A percentile compares a stretch with the other conserved stretches of the same genome.
These are phyloP conservation scores for Phrixothrix hirtus DNA, from an alignment of 2,888 invertebrate species.

Conservation along the genomic window DNA sequence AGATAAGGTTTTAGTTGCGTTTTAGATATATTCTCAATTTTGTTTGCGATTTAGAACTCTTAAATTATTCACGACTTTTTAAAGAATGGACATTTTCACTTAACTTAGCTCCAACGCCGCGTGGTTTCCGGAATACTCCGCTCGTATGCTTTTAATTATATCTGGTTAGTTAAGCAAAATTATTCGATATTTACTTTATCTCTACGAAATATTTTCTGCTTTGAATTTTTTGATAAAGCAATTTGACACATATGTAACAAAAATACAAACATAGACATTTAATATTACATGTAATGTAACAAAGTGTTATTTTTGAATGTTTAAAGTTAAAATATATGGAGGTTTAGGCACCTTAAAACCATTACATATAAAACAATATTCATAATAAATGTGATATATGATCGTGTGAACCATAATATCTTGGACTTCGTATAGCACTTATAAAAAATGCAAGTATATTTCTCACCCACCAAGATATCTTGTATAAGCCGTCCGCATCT, in stretches of 20 bases:
- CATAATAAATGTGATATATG: not conserved
- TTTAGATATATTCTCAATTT: not conserved
- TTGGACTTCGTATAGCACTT: not conserved
- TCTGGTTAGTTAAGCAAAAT: no score
- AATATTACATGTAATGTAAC: not conserved
- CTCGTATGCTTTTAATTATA: no score
- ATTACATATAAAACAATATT: no score
- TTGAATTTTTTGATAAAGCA: not conserved
- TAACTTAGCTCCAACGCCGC: not conserved
- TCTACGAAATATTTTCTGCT: no score
- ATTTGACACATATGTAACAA: not conserved
- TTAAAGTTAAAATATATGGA: no score
- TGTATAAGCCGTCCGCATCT: not conserved
- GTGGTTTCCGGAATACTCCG: not conserved
- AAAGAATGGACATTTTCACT: not conserved
- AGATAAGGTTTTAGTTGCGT: not conserved
- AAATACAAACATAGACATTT: not conserved
- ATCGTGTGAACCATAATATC: not conserved
- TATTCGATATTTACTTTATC: no score
- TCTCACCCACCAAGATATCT: not conserved
- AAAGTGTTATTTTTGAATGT: not conserved
- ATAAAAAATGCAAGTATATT: not conserved
- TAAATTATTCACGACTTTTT: constrained; percentile 3
- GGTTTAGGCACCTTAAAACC: no score
- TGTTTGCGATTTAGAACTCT: not conserved